A percentile compares a stretch with the other conserved stretches of the same genome.
Conservation (phyloP, 2,797 vertebrate genomes). For the Perodicticus potto region DNA sequence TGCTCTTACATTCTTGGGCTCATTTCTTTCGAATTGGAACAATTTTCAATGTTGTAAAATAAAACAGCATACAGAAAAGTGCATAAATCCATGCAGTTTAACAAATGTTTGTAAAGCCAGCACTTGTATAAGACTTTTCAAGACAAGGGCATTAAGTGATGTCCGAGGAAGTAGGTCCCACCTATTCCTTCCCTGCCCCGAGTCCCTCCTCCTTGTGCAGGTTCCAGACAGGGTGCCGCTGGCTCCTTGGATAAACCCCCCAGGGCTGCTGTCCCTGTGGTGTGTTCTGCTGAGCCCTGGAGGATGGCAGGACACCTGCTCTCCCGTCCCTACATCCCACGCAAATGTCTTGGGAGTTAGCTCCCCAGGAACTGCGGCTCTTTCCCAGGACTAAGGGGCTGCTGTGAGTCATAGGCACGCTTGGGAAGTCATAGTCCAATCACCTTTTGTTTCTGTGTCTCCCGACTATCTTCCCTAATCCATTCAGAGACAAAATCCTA, state of each 20-base stretch:
- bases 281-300: no score
- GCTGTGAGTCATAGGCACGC: not conserved
- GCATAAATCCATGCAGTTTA: not conserved
- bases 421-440: not conserved
- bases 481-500: not conserved
- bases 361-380: not conserved
- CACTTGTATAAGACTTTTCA: not conserved
- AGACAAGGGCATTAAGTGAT: not conserved
- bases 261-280: not conserved
- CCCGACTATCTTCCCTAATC: not conserved
- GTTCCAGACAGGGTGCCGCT: not conserved
- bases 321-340: not conserved
- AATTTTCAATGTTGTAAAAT: not conserved
- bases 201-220: not conserved
- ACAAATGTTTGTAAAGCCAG: not conserved
- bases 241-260: not conserved
- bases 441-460: not conserved
- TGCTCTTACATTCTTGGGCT: not conserved
- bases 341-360: no score
- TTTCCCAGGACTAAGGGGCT: not conserved
- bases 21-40: not conserved
- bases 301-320: not conserved
- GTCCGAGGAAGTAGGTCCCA: not conserved
- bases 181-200: not conserved
- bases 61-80: not conserved